phyloP scores from a whole-genome alignment of 2,113 vertebrate genomes.

The Pongo pygmaeus region DNA sequence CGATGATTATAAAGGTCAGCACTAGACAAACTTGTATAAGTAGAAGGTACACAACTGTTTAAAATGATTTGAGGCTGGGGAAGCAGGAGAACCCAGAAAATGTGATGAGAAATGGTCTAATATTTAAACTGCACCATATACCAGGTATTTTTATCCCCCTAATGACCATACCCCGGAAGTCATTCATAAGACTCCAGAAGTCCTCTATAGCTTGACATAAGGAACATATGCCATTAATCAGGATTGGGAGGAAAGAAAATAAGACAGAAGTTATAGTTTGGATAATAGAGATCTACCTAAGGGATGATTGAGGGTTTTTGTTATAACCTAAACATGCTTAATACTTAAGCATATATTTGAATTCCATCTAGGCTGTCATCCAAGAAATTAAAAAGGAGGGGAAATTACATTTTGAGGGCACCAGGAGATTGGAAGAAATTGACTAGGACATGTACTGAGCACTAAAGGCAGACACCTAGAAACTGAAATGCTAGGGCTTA shows the following conservation, averaged over 20 bases:
- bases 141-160: too few relatives aligned
- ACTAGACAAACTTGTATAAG: neutral
- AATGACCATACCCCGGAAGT: neutral
- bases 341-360: neutral
- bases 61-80: neutral
- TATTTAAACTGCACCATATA: neutral
- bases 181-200: neutral
- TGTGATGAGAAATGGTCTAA: neutral
- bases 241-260: neutral
- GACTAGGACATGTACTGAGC: neutral
- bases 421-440: neutral
- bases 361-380: neutral
- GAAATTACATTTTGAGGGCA: neutral
- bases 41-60: neutral
- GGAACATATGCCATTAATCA: neutral
- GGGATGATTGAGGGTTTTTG: rapidly evolving
- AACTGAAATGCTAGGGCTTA: neutral
- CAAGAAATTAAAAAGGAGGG: neutral
- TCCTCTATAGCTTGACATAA: rapidly evolving
- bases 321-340: neutral
- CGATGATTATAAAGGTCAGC: neutral
- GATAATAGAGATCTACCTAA: neutral
- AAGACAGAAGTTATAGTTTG: neutral
- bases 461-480: neutral
- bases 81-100: neutral